Percentiles rank a stretch among this genome's conserved stretches.
Evolutionary conservation across 2,113 vertebrate species (phyloP).

Genomic region (Opisthocomus hoazin): DNA sequence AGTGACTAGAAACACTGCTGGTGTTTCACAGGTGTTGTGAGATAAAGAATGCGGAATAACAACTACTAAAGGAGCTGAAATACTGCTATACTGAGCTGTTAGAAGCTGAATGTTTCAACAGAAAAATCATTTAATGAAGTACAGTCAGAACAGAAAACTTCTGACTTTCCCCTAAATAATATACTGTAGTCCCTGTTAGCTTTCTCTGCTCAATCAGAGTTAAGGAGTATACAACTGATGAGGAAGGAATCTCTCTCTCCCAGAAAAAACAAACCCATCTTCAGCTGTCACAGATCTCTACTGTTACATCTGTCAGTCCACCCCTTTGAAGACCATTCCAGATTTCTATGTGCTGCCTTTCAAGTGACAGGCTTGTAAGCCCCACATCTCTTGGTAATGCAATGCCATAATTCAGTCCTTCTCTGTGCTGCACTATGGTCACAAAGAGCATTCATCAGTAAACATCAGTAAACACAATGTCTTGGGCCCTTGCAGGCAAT

Average conservation of each 20-base stretch:
- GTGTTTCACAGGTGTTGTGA: neutral
- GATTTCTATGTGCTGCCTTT: neutral
- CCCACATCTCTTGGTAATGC: neutral
- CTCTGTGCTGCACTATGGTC: neutral
- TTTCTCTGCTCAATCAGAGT: neutral
- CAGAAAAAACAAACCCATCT: neutral
- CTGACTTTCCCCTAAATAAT: neutral
- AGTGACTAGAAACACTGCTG: neutral
- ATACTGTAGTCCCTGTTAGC: neutral
- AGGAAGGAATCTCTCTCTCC: neutral
- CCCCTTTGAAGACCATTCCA: neutral
- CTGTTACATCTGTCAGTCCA: neutral
- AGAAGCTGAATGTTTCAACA: neutral
- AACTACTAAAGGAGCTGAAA: neutral
- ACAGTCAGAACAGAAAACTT: neutral
- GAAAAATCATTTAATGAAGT: neutral
- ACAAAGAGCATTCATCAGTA: neutral
- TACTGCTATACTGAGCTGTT: neutral
- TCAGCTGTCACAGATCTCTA: neutral
- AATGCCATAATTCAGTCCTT: neutral
- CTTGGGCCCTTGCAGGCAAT: neutral
- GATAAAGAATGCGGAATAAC: neutral
- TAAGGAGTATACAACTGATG: neutral
- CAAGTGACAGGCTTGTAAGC: neutral
- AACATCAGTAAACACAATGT: neutral